A percentile compares a stretch with the other conserved stretches of the same genome.
phyloP scores from a whole-genome alignment of 2,888 invertebrate species.

The Orthonychiurus folsomi region DNA sequence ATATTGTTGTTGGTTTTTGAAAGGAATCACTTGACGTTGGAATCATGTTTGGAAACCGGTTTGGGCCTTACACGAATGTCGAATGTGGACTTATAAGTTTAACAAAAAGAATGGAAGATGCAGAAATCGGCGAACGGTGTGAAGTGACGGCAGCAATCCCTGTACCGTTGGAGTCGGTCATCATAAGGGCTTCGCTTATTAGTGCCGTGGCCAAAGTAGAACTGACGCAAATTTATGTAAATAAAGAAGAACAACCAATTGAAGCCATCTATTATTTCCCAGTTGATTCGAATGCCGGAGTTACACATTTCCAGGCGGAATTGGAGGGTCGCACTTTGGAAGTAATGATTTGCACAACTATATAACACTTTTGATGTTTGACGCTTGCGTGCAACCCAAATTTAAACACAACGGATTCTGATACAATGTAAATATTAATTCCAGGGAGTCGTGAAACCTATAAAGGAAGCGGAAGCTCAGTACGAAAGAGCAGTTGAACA shows the following conservation, averaged over 20 bases:
- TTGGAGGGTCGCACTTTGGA: slow-evolving; percentile 16
- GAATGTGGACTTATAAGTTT: slow-evolving; percentile 27
- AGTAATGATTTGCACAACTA: slow-evolving; percentile 5
- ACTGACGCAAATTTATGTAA: slow-evolving; percentile 35
- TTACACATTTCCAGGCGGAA: slow-evolving; percentile 19
- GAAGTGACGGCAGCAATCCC: slow-evolving; percentile 12
- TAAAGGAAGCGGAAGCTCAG: slow-evolving; percentile 34
- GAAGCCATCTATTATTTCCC: slow-evolving; percentile 36
- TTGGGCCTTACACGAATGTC: slow-evolving; percentile 18
- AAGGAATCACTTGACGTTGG: not conserved
- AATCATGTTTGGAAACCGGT: slow-evolving; percentile 24
- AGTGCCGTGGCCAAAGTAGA: slow-evolving; percentile 34
- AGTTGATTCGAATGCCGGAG: slow-evolving; percentile 19
- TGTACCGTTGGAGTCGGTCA: slow-evolving; percentile 27
- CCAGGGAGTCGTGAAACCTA: slow-evolving; percentile 33
- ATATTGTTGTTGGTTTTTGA: too few species aligned
- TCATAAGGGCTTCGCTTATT: slow-evolving; percentile 25
- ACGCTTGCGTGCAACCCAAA: not conserved
- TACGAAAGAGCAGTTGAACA: slow-evolving; percentile 34
- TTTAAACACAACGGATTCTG: slow-evolving; percentile 6
- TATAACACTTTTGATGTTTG: not conserved
- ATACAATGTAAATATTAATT: not conserved
- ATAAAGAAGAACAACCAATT: slow-evolving; percentile 36
- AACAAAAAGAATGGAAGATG: not conserved
- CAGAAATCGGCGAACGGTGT: not conserved